A percentile compares a stretch with the other conserved stretches of the same genome.
Evolutionary conservation across 2,797 vertebrate species (phyloP).

Genomic region (Gastrophryne carolinensis): DNA sequence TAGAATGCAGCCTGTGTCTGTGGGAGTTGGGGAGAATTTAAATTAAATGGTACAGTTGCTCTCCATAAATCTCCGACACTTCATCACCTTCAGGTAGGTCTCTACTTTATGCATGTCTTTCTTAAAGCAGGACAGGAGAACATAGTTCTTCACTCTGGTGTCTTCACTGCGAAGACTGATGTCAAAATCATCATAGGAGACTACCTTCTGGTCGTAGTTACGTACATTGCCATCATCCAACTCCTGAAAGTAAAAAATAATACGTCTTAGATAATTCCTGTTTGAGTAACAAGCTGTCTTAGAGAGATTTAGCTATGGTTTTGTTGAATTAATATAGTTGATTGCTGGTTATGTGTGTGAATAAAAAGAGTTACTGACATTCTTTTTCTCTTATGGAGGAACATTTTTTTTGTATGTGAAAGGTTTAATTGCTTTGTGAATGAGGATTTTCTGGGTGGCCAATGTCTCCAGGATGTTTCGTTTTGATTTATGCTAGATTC

Average conservation of each 20-base stretch:
- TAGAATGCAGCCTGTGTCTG: neutral
- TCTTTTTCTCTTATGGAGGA: too few relatives aligned
- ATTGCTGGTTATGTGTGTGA: too few relatives aligned
- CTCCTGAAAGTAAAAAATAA: slow-evolving; percentile 61
- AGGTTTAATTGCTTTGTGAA: too few relatives aligned
- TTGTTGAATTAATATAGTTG: too few relatives aligned
- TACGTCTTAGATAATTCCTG: too few relatives aligned
- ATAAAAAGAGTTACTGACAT: too few relatives aligned
- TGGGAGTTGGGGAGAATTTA: neutral
- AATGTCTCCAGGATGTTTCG: too few relatives aligned
- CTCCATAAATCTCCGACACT: slow-evolving; percentile 86
- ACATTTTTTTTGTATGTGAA: too few relatives aligned
- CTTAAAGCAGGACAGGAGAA: slow-evolving; percentile 90
- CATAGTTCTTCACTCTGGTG: slow-evolving; percentile 75
- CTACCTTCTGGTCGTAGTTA: slow-evolving; percentile 63
- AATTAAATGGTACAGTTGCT: slow-evolving; percentile 78
- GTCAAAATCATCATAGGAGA: slow-evolving; percentile 82
- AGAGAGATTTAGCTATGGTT: too few relatives aligned
- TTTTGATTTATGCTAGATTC: too few relatives aligned
- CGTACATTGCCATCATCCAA: slow-evolving; percentile 65
- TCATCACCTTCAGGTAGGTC: slow-evolving; percentile 90
- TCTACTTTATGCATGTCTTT: slow-evolving; percentile 96
- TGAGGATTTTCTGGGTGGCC: too few relatives aligned
- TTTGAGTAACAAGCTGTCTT: too few relatives aligned
- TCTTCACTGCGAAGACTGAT: slow-evolving; percentile 72